A percentile compares a stretch with the other conserved stretches of the same genome.
Conservation (phyloP, 2,797 vertebrate species). For the Huso huso region DNA sequence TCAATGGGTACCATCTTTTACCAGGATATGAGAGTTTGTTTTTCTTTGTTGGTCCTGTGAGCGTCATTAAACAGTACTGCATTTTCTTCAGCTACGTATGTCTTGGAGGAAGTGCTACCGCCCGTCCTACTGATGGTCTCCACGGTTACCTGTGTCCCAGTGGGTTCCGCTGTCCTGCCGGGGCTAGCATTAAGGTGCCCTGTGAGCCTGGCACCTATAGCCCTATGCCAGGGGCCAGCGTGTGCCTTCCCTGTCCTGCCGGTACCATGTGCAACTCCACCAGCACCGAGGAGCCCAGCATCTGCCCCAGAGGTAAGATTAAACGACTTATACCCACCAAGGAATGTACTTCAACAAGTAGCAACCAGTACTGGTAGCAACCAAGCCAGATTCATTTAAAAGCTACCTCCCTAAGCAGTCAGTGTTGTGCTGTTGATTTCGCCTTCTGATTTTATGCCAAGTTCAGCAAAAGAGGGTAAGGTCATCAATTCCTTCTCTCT, state of each 20-base stretch:
- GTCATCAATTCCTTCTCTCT: not conserved
- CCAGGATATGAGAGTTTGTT: too few relatives aligned
- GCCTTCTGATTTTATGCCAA: too few relatives aligned
- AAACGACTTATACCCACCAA: too few relatives aligned
- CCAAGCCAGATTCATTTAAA: too few relatives aligned
- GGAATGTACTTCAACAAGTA: too few relatives aligned
- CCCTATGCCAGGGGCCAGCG: constrained; percentile 53
- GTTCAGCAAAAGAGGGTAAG: too few relatives aligned
- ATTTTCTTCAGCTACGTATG: constrained; percentile 68
- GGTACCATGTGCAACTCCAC: constrained; percentile 61
- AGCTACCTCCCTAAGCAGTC: too few relatives aligned
- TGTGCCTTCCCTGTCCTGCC: constrained; percentile 67
- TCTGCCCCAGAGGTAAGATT: constrained; percentile 70
- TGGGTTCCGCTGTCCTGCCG: constrained; percentile 72
- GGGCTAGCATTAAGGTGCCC: constrained; percentile 60
- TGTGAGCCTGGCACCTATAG: constrained; percentile 81
- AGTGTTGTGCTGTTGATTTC: too few relatives aligned
- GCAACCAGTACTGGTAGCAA: too few relatives aligned
- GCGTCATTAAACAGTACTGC: too few relatives aligned
- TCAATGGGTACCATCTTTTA: too few relatives aligned
- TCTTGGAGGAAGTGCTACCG: constrained; percentile 60
- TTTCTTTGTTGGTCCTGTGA: too few relatives aligned
- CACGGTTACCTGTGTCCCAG: constrained; percentile 73
- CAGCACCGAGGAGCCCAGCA: constrained; percentile 56
- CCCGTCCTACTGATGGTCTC: constrained; percentile 60